Base-by-base conservation (phyloP, 2,888 invertebrate genomes). In the Ligdia adustata region DNA sequence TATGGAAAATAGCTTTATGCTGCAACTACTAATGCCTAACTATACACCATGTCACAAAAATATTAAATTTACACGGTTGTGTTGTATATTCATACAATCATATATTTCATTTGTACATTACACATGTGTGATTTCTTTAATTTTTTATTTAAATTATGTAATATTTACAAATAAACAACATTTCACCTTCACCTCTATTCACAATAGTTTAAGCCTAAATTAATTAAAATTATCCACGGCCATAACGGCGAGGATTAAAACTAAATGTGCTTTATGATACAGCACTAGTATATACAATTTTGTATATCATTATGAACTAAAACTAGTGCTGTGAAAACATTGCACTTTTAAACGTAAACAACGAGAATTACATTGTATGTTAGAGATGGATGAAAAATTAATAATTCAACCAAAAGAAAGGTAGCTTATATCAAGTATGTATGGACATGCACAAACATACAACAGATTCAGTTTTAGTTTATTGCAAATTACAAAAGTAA, bases 21-120 rank as follows among this genome's bases (percentile, higher is more conserved):
- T 53, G 72, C 69, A 62, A 71, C 71, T 73, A 77, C 70, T 57
- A 65, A 67, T 69, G 57, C 69, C 67, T 73, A 71, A 70, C 68
- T 72, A 68, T 76, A 86, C 86, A 87, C 75, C 87, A 84, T 85
- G 87, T 87, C 89, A 86, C 86, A 86, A 89, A 82, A 89, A 85
- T 86, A 87, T 81, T 79, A 70, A 73, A 71, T 80, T 79, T 81
- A 75, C 79, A 81, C 64, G 63, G 72, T 74, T 79, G 72, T 81
- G 72, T 74, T 79, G 72, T 81, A 79, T 79, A 78, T 77, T 68
- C 70, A 75, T 75, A 79, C 69, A 80, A 76, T 77, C 66, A 82
- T 82, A 84, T 82, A 82, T 85, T n/a, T 79, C 63, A 80, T 89
- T 87, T 88, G 87, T 88, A 89, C 87, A 87, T 86, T 80, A 79